Evolutionary conservation across 2,113 vertebrate genomes (phyloP), one percentile per base, ranked within the genome.

Genomic region (Psilopsiagon aymara): DNA sequence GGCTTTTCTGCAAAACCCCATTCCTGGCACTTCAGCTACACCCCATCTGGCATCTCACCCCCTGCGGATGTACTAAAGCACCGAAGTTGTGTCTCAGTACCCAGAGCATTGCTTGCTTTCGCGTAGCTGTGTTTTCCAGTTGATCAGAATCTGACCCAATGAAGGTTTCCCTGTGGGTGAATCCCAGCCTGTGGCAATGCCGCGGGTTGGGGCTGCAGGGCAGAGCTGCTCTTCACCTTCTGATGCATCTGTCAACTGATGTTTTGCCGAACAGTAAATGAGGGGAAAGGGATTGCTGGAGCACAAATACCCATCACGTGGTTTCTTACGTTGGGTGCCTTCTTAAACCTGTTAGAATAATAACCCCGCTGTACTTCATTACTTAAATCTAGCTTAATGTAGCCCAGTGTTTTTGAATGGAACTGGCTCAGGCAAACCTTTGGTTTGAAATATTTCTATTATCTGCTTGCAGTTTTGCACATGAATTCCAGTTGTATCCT

Each of bases 271-370:
- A 11, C 10, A 67, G 44, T 16, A 8, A 33, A 6, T 0, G 6
- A 18, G 7, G 31, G 16, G 24, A 8, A 62, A 24, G n/a, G 33
- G 16, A 4, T 83, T 75, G 6, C 10, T 37, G 0, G 69, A 71
- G 12, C 69, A 35, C 29, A 55, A 5, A 2, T 15, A 25, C 3
- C 2, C 4, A 0, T 74, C 14, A 4, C 15, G 4, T 17, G n/a
- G 11, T 6, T 46, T 35, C 35, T 35, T 70, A 31, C 17, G 33
- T 43, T 43, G 31, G 11, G 53, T 25, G 25, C 25, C 11, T 2
- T 68, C 31, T 62, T 43, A 7, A 68, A 19, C 28, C 53, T 39
- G 10, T 37, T 57, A 51, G 13, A 53, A 23, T 52, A 39, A 35
- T 49, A 39, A 75, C 44, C 14, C 9, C 66, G n/a, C 47, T 73